These are phyloP conservation scores for Grallaria varia DNA, from an alignment of 2,113 vertebrate species.

Conservation along the genomic window DNA sequence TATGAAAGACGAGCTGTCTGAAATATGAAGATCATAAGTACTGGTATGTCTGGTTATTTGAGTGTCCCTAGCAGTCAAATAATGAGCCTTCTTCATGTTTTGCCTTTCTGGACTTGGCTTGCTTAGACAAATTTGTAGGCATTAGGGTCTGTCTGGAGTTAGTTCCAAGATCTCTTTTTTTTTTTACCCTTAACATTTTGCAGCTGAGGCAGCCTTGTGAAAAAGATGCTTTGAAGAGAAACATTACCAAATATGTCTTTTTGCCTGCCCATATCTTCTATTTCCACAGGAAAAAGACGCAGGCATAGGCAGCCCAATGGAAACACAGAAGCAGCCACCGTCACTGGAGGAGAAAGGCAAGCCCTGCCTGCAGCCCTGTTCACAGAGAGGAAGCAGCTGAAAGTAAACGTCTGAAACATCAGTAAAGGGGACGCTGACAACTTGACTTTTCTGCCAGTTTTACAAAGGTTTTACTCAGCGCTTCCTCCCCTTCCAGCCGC, in stretches of 20 bases:
- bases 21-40: constrained; percentile 70
- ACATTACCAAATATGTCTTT: constrained; percentile 82
- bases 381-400: constrained; percentile 38
- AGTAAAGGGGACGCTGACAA: neutral
- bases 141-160: constrained; percentile 83
- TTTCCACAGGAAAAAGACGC: constrained; percentile 76
- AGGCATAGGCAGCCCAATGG: constrained; percentile 56
- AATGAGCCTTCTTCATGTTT: constrained; percentile 78
- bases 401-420: neutral
- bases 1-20: constrained; percentile 65
- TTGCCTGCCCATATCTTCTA: constrained; percentile 73
- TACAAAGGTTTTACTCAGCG: neutral
- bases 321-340: neutral
- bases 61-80: constrained; percentile 72
- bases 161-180: constrained; percentile 74
- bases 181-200: constrained; percentile 74
- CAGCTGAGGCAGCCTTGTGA: constrained; percentile 72
- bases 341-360: constrained; percentile 7
- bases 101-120: constrained; percentile 73
- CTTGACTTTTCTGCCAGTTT: neutral
- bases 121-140: constrained; percentile 76
- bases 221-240: constrained; percentile 72
- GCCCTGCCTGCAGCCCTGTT: constrained; percentile 34
- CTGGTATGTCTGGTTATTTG: constrained; percentile 74
- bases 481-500: neutral